phyloP scores from a whole-genome alignment of 2,113 vertebrate species.

The Dissostichus mawsoni region DNA sequence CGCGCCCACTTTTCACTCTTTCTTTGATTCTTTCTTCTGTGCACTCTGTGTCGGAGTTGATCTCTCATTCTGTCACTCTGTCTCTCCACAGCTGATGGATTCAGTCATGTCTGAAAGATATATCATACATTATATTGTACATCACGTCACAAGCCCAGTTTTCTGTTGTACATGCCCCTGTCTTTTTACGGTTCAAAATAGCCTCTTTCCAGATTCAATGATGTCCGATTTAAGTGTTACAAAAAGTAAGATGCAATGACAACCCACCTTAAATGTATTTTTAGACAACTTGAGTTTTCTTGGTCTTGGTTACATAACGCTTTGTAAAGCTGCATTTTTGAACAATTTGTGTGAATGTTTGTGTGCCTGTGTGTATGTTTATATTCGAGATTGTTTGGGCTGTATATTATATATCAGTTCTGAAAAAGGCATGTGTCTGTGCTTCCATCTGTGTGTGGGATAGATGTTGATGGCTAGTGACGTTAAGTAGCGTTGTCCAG shows the following conservation, averaged over 20 bases:
- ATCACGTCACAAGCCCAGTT: slow-evolving; percentile 24
- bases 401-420: background rate
- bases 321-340: background rate
- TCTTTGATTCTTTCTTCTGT: slow-evolving; percentile 77
- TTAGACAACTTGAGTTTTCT: background rate
- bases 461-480: slow-evolving; percentile 71
- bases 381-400: background rate
- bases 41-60: slow-evolving; percentile 78
- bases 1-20: slow-evolving; percentile 50
- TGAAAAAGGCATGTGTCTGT: slow-evolving; percentile 20
- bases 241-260: slow-evolving; percentile 3
- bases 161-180: slow-evolving; percentile 22
- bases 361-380: background rate
- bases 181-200: slow-evolving; percentile 1
- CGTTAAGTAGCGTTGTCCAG: slow-evolving; percentile 62
- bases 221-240: background rate
- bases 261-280: background rate
- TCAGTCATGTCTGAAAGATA: slow-evolving; percentile 68
- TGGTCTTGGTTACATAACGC: slow-evolving; percentile 23
- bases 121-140: slow-evolving; percentile 63
- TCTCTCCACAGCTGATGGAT: slow-evolving; percentile 65
- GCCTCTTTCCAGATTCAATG: background rate
- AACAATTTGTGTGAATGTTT: background rate
- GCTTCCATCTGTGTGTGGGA: slow-evolving; percentile 37
- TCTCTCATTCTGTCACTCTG: slow-evolving; percentile 73